Evolutionary conservation across 1,140 invertebrate species (phyloP).

Genomic region (Anastatus disparis): DNA sequence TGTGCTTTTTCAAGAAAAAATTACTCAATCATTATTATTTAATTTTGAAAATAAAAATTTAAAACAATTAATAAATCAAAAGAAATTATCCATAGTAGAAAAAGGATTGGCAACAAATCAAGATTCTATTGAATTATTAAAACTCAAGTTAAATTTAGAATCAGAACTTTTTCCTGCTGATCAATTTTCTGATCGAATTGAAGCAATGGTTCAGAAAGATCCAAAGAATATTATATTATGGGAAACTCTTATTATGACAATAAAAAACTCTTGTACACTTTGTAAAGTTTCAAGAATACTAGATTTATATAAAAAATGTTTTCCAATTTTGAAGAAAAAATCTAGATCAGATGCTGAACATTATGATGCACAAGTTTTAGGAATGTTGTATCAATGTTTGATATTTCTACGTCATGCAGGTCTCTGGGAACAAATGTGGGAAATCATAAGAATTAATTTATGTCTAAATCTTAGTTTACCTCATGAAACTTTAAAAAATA

Average conservation of each 20-base stretch:
- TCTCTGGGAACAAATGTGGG: slow-evolving; percentile 74
- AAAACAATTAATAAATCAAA: slow-evolving; percentile 51
- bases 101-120: slow-evolving; percentile 68
- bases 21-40: slow-evolving; percentile 12
- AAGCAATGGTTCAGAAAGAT: slow-evolving; percentile 67
- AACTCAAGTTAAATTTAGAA: slow-evolving; percentile 66
- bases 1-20: slow-evolving; percentile 68
- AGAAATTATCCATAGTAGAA: slow-evolving; percentile 70
- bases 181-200: slow-evolving; percentile 62
- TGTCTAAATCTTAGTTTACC: slow-evolving; percentile 69
- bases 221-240: slow-evolving; percentile 70
- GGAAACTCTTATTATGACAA: slow-evolving; percentile 70
- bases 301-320: slow-evolving; percentile 68
- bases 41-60: slow-evolving; percentile 1
- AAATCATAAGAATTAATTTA: slow-evolving; percentile 70
- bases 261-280: slow-evolving; percentile 71
- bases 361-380: slow-evolving; percentile 58
- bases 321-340: slow-evolving; percentile 67
- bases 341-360: slow-evolving; percentile 49
- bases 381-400: slow-evolving; percentile 70
- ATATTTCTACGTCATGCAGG: slow-evolving; percentile 75
- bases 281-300: slow-evolving; percentile 71
- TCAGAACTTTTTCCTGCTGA: slow-evolving; percentile 68
- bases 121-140: slow-evolving; percentile 62
- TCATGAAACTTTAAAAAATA: slow-evolving; percentile 60